Percentiles rank a stretch among this genome's conserved stretches.
Conservation (phyloP, 2,888 invertebrate species). For the Meta bourneti region DNA sequence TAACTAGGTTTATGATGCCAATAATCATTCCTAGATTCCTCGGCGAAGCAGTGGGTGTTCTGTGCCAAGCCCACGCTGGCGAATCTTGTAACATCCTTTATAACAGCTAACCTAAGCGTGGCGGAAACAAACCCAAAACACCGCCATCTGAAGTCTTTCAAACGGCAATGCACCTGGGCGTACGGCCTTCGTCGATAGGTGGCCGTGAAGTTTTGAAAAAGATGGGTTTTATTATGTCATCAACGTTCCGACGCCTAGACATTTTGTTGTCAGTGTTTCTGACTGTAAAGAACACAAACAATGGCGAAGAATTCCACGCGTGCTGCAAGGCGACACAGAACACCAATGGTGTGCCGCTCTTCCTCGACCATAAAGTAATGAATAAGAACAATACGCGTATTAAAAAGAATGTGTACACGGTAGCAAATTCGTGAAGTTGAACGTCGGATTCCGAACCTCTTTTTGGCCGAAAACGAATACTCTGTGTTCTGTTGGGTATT, state of each 20-base stretch:
- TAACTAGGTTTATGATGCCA: conserved; percentile 50
- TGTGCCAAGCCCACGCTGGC: conserved; percentile 61
- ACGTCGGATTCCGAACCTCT: no score
- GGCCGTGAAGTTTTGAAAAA: conserved; percentile 55
- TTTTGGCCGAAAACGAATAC: no score
- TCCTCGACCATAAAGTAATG: neutral
- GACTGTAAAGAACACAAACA: conserved; percentile 13
- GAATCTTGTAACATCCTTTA: conserved; percentile 60
- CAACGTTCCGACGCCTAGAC: conserved; percentile 32
- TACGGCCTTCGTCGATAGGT: conserved; percentile 48
- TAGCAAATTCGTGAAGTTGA: no score
- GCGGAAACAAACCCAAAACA: conserved; percentile 22
- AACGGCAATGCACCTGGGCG: conserved; percentile 42
- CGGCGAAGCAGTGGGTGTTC: conserved; percentile 52
- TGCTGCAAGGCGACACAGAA: neutral
- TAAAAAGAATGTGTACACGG: neutral
- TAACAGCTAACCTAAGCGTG: conserved; percentile 28
- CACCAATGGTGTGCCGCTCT: neutral
- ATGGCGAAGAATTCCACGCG: conserved; percentile 1
- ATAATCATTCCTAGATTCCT: conserved; percentile 49
- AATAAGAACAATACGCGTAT: neutral
- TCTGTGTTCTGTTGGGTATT: no score
- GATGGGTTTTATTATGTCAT: conserved; percentile 62
- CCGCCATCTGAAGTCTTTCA: conserved; percentile 35
- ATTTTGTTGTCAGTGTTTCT: conserved; percentile 13